Base-by-base conservation (phyloP, 2,888 invertebrate genomes). In the Ophioninae sp. region DNA sequence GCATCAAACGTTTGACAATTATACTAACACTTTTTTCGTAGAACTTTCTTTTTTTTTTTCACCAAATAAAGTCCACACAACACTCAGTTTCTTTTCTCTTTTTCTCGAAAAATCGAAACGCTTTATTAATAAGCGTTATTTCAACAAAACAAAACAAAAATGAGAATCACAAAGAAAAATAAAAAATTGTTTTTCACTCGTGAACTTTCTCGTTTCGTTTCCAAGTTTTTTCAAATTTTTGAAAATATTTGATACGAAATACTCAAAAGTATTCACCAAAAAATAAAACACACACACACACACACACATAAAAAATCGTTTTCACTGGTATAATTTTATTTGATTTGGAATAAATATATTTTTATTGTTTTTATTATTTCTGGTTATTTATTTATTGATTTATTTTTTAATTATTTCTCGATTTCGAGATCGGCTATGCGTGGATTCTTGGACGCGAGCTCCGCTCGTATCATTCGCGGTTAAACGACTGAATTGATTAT, bases 401-500 rank as follows among this genome's bases (percentile, higher is more conserved):
- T 62, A 67, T 70, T 70, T 23, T 50, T 50, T 17, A 44, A 10
- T 44, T 8, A 5, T 61, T n/a, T 50, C n/a, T 41, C 20, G 23
- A 23, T 20, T 37, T 1, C n/a, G 21, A 57, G 17, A 20, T 59
- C 68, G 59, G n/a, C 23, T 21, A 75, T 17, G 20, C 59, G 20
- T 20, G 50, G 73, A 68, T 62, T 69, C 23, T 65, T n/a, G n/a
- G n/a, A 30, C 59, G 77, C 79, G 74, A 82, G n/a, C n/a, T n/a
- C 77, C 76, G 78, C 44, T 85, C 81, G 75, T 72, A 64, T 30
- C 68, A 79, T 64, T 82, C 77, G 83, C 81, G 79, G 81, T 79
- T 79, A 73, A 75, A 70, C 80, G 78, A 86, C 83, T 86, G 86
- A 56, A 76, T 82, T 69, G 79, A 81, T 44, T 67, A 72, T 84